phyloP scores from a whole-genome alignment of 2,888 invertebrate species.

The Clepsis dumicolana region DNA sequence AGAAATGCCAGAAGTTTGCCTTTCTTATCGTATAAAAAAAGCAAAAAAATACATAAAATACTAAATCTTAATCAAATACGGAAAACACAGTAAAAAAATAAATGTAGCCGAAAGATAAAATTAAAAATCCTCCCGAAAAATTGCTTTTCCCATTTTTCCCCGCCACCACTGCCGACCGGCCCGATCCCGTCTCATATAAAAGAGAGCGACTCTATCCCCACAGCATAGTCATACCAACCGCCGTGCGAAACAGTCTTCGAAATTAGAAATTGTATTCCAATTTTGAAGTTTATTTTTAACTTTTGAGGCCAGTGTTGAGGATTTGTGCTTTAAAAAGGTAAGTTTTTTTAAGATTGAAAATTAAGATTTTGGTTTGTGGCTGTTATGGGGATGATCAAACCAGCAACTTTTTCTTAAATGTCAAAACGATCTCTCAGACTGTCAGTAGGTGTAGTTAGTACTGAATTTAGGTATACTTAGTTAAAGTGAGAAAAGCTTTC shows the following conservation, averaged over 20 bases:
- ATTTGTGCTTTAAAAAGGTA: conserved; percentile 29
- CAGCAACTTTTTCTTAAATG: too few relatives aligned
- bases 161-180: conserved; percentile 30
- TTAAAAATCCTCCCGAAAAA: not conserved
- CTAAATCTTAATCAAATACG: too few relatives aligned
- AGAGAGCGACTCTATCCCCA: conserved; percentile 25
- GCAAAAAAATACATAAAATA: too few relatives aligned
- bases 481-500: too few relatives aligned
- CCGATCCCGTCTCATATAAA: conserved; percentile 35
- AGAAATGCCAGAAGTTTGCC: too few relatives aligned
- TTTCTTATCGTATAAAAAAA: too few relatives aligned
- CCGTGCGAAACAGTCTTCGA: conserved; percentile 35
- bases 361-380: not conserved
- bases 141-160: not conserved
- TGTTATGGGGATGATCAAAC: too few relatives aligned
- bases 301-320: conserved; percentile 19
- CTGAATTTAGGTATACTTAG: too few relatives aligned
- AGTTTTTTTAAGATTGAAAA: not conserved
- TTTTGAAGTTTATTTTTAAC: conserved; percentile 29
- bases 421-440: too few relatives aligned
- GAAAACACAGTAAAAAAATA: too few relatives aligned
- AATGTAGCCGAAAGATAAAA: not conserved
- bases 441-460: too few relatives aligned
- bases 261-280: conserved; percentile 26
- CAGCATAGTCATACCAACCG: conserved; percentile 35